Evolutionary conservation across 2,797 vertebrate species (phyloP).

Genomic region (Peromyscus attwateri): DNA sequence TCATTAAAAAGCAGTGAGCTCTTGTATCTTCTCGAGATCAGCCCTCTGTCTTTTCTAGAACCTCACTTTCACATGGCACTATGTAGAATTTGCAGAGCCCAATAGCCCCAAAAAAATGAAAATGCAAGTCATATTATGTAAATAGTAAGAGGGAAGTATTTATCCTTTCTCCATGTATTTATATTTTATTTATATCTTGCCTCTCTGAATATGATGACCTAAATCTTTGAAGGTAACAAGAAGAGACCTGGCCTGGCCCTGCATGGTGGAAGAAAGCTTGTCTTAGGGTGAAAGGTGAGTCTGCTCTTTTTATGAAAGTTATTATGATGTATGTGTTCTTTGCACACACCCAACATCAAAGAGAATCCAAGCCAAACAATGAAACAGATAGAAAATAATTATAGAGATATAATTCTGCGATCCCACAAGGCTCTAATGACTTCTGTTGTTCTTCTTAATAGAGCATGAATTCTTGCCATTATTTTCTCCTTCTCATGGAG

Average conservation of each 20-base stretch:
- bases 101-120: neutral
- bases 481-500: neutral
- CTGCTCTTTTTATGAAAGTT: neutral
- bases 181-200: neutral
- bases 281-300: neutral
- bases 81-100: neutral
- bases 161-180: neutral
- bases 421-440: neutral
- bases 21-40: neutral
- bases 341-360: neutral
- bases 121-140: neutral
- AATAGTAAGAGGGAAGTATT: neutral
- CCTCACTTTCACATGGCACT: neutral
- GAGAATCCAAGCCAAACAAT: neutral
- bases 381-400: neutral
- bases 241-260: neutral
- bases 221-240: neutral
- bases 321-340: neutral
- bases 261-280: neutral
- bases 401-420: neutral
- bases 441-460: neutral
- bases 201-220: neutral
- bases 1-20: neutral
- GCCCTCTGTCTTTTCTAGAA: neutral
- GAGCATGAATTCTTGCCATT: rapidly evolving